Evolutionary conservation across 2,797 vertebrate species (phyloP), one percentile per base, ranked within the genome.

Genomic region (Sebastes steindachneri): DNA sequence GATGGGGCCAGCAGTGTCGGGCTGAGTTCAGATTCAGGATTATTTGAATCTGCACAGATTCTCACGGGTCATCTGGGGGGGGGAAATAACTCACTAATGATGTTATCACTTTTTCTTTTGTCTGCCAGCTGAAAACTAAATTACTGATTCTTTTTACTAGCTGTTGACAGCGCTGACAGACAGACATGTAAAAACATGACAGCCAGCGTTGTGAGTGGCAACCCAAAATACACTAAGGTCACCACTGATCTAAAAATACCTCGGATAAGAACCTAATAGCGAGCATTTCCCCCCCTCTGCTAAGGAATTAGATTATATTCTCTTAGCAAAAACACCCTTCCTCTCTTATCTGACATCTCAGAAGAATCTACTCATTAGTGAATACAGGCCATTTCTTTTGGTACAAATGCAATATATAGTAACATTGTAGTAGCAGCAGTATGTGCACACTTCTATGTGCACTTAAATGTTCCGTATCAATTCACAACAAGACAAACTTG

Each of bases 1-100:
- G 86, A 90, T 85, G 85, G 84, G 94, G 93, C 83, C 89, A 93
- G 94, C 95, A 94, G 92, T 90, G 92, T 89, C 83, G 9, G 35
- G 57, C 41, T 37, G 35, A 76, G 74, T 9, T 67, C 21, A 73
- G 65, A 5, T 6, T 70, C 29, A 19, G 37, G 64, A 78, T 68
- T 1, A 19, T 75, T 64, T 37, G 21, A 68, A 80, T 66, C 69
- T 11, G 51, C n/a, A 28, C n/a, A 12, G 28, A 58, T 23, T 62
- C 59, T 68, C 26, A 12, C 14, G 4, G 15, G 72, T 60, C 59
- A 53, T 48, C 68, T 28, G 29, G 35, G 55, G 59, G 59, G 26
- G 70, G 58, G 33, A 67, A 63, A 23, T 7, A 21, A 51, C 69
- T 76, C 12, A 57, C 84, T 41, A 73, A 68, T 53, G 31, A 25